Base-by-base conservation (phyloP, 2,797 vertebrate genomes). In the Tinamus major region DNA sequence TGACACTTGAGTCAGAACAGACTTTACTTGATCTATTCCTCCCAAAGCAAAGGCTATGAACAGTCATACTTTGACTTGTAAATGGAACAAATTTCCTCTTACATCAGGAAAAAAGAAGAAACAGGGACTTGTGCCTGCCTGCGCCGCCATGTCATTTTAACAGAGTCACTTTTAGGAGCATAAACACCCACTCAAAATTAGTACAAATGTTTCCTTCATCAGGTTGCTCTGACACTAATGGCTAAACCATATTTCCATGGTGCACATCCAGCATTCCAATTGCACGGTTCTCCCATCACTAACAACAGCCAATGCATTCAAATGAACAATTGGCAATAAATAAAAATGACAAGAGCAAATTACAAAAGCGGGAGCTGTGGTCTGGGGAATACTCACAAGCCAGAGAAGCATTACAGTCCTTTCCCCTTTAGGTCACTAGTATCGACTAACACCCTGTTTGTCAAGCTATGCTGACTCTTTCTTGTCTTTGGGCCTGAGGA, bases 251-350 rank as follows among this genome's bases (percentile, higher is more conserved):
- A 90, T 87, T 93, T 95, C 71, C 71, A 85, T 41, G 24, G 83
- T 58, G 55, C 77, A 68, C 64, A 82, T 94, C 83, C 93, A 96
- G 78, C 64, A 46, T 89, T 94, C 83, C 90, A 85, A 93, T 75
- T 2, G 3, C 89, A 92, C 4, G 0, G 91, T 79, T 91, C 83
- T 93, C 74, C 91, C 92, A 92, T 94, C 95, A 91, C 92, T 89
- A 49, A 76, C 62, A 71, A 71, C 93, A 93, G 69, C 44, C 0
- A 21, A 93, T 61, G 85, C 21, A 1, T 94, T 96, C 91, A 87
- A 80, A 90, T 63, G 90, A 95, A 93, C 95, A 96, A 94, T 85
- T 91, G 91, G 86, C 72, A 88, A 95, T 94, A 93, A 95, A 95
- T 95, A 96, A 95, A 92, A 92, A 70, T 94, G 90, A 94, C 91